Conservation (phyloP, 2,113 vertebrate species). For the Cygnus buccinator region DNA sequence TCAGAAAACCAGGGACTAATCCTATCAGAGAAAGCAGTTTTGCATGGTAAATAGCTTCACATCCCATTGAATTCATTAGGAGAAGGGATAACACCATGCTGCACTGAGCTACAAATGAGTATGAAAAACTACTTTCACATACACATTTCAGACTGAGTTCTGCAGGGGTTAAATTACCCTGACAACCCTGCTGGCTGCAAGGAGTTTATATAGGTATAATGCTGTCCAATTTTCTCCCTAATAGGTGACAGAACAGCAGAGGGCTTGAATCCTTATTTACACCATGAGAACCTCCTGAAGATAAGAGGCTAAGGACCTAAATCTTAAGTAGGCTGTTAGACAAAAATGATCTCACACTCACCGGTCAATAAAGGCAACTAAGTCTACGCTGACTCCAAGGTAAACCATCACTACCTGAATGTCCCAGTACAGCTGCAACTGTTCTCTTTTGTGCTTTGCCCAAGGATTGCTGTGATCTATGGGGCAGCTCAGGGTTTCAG, state of each 20-base stretch:
- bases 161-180: neutral
- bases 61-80: neutral
- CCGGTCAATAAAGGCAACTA: neutral
- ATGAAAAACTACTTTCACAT: neutral
- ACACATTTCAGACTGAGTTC: neutral
- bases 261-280: neutral
- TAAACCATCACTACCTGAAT: neutral
- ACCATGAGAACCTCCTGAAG: neutral
- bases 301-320: neutral
- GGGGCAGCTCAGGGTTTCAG: neutral
- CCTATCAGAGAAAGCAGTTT: neutral
- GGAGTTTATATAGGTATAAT: neutral
- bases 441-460: neutral
- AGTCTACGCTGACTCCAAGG: constrained; percentile 26
- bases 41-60: neutral
- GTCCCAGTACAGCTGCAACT: neutral
- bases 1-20: neutral
- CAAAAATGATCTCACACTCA: neutral
- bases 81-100: neutral
- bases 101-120: neutral
- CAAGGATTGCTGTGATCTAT: neutral
- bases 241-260: neutral
- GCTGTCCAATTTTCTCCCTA: neutral
- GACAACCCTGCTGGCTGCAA: neutral
- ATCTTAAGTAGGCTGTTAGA: neutral